Evolutionary conservation across 2,113 vertebrate species (phyloP), one percentile per base, ranked within the genome.

Genomic region (Cairina moschata): DNA sequence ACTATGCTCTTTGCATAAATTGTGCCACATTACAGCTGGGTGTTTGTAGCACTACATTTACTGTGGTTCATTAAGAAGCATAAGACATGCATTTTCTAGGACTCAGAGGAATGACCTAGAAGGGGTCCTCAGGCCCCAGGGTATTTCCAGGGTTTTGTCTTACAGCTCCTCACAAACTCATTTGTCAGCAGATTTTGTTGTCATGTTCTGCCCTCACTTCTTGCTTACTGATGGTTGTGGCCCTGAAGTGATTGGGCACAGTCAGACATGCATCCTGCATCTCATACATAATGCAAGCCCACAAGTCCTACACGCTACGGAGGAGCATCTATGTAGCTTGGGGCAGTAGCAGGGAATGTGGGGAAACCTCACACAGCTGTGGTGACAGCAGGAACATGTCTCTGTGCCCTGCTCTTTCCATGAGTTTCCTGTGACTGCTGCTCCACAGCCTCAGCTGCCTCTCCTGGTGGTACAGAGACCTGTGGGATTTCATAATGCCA

Each of bases 271-370:
- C 54, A n/a, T 84, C 42, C 4, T 17, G 17, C 26, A 44, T n/a
- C 36, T 54, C 2, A 0, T 12, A 17, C 2, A 31, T 55, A 68
- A 72, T 1, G 0, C 4, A 34, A 63, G 11, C n/a, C 28, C 36
- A 74, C 55, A 73, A 83, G 50, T 74, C 52, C 63, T 42, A 58
- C 65, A 50, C 1, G 1, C 25, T 28, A 7, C 1, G 9, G 14
- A 58, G 31, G 72, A 83, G 23, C 10, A 8, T 6, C 38, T 36
- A 25, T 1, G 1, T 22, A n/a, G 55, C 59, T 55, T 71, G 48
- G 16, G 38, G 28, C 50, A 82, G 63, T 11, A 38, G 13, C 17
- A 59, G 28, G 6, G 38, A 17, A 18, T 50, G 11, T 32, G 48
- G 36, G 32, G n/a, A 88, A 42, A 66, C 32, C 40, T 86, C 2